Evolutionary conservation across 2,113 vertebrate species (phyloP).

Genomic region (Ailuropoda melanoleuca): DNA sequence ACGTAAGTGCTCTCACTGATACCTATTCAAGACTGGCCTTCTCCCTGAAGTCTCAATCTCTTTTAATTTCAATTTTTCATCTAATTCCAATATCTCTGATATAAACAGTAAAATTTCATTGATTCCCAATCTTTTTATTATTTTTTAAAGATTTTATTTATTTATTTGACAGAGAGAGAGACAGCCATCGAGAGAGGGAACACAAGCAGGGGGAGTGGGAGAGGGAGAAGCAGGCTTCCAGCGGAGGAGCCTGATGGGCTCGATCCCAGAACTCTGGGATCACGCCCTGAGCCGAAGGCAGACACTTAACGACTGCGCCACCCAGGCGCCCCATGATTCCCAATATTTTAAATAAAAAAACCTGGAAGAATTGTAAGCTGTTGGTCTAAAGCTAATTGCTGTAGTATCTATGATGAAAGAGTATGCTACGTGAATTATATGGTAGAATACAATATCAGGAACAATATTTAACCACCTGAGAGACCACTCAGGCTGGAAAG

Average conservation of each 20-base stretch:
- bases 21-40: background rate
- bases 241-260: too few relatives aligned
- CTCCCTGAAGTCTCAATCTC: background rate
- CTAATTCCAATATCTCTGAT: conserved; percentile 1
- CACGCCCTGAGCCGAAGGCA: too few relatives aligned
- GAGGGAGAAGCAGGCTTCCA: too few relatives aligned
- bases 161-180: too few relatives aligned
- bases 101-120: background rate
- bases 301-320: too few relatives aligned
- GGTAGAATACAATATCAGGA: background rate
- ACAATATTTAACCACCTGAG: background rate
- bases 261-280: too few relatives aligned
- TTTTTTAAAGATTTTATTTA: too few relatives aligned
- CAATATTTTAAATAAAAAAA: conserved; percentile 49
- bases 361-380: background rate
- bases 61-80: conserved; percentile 19
- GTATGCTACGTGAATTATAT: background rate
- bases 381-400: background rate
- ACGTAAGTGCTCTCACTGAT: background rate
- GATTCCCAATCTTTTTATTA: background rate
- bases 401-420: background rate
- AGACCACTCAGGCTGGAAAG: conserved; percentile 11
- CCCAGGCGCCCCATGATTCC: background rate
- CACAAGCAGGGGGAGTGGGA: too few relatives aligned
- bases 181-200: too few relatives aligned